Base-by-base conservation (phyloP, 2,888 invertebrate genomes). In the Oscheius onirici region DNA sequence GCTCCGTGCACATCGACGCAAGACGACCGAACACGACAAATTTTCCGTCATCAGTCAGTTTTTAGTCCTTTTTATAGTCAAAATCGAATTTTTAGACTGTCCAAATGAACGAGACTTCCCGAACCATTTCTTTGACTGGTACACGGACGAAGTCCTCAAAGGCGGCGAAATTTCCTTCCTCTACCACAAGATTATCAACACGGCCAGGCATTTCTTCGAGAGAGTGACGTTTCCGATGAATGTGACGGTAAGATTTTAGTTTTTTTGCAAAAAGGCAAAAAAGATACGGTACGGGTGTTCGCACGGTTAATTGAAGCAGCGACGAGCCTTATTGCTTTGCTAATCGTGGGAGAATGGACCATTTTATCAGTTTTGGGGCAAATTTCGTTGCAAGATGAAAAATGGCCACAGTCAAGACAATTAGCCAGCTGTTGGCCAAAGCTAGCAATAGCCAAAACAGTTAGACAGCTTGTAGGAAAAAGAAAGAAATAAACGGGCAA, bases 1-100 rank as follows among this genome's bases (percentile, higher is more conserved):
- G 41, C 52, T 66, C 3, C 66, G 66, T 8, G 52, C 52, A 15
- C 41, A 52, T 54, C 66, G 66, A n/a, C 15, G 66, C 11, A 66
- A 66, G 43, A 40, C 17, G 17, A 13, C 52, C 15, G 22, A n/a
- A 15, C 41, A 41, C 28, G 24, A 34, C 13, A 20, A 66, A 20
- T 66, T 66, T 17, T 26, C 51, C 11, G 15, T 17, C n/a, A 54
- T 66, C 17, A 40, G 66, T 66, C 11, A 28, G 66, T 49, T 44
- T 63, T 44, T 63, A 22, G 15, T 24, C 43, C 46, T 22, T 20
- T 61, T 22, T 63, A 13, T n/a, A 15, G 20, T 15, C 10, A 20
- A 15, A 22, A 1, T 17, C 11, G 11, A 24, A 13, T 52, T 41
- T 40, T 52, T 26, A 68, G 68, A 55, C 0, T 57, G 68, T 22